phyloP scores from a whole-genome alignment of 2,113 vertebrate species.

The Rhabdomys dilectus region DNA sequence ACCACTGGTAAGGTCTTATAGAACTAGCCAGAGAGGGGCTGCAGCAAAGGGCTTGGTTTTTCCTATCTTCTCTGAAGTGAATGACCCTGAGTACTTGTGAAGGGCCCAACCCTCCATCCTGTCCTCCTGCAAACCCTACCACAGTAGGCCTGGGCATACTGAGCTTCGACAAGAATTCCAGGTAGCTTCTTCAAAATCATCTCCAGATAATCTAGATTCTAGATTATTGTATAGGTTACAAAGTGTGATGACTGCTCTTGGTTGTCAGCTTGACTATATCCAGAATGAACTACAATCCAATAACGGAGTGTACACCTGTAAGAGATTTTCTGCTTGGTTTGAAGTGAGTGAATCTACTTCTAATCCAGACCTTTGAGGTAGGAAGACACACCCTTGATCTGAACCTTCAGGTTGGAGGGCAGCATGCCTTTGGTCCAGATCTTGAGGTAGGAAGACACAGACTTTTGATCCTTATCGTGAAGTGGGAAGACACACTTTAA shows the following conservation, averaged over 20 bases:
- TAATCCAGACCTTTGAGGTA: not conserved
- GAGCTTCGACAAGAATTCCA: not conserved
- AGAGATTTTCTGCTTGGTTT: not conserved
- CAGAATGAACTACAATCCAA: not conserved
- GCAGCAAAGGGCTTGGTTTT: not conserved
- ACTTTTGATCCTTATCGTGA: no score
- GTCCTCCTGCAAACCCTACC: not conserved
- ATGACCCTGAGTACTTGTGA: not conserved
- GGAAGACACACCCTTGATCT: not conserved
- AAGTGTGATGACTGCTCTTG: not conserved
- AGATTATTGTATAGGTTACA: not conserved
- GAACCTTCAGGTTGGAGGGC: not conserved
- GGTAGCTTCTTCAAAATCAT: conserved; percentile 7
- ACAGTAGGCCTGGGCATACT: not conserved
- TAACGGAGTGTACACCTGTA: not conserved
- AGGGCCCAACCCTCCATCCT: not conserved
- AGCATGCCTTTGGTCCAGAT: no score
- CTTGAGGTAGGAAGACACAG: no score
- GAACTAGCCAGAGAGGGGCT: not conserved
- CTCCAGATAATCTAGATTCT: not conserved
- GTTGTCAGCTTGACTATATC: not conserved
- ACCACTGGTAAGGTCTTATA: not conserved
- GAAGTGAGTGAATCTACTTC: not conserved
- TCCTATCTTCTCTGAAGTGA: conserved; percentile 10
- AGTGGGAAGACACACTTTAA: not conserved